phyloP scores from a whole-genome alignment of 2,113 vertebrate genomes.

The Caranx ignobilis region DNA sequence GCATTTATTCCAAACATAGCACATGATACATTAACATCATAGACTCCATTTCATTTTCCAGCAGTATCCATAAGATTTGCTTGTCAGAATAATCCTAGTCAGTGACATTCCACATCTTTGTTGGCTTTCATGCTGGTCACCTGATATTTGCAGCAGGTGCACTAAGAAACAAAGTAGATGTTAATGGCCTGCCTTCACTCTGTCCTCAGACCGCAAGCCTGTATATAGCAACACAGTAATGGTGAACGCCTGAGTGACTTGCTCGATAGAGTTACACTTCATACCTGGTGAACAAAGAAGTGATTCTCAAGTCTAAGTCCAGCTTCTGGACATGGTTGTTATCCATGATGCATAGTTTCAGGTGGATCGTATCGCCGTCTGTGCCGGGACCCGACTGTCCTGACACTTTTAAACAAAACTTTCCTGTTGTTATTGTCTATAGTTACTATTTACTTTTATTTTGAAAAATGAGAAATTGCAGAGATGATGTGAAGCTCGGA shows the following conservation, averaged over 20 bases:
- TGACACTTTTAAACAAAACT: conserved; percentile 21
- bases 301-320: conserved; percentile 33
- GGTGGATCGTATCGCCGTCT: conserved; percentile 36
- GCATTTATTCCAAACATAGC: neutral
- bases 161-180: conserved; percentile 58
- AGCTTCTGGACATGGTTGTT: conserved; percentile 38
- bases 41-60: neutral
- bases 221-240: conserved; percentile 60
- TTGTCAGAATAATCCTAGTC: conserved; percentile 8
- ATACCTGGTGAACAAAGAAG: conserved; percentile 53
- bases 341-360: conserved; percentile 37
- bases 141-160: conserved; percentile 63
- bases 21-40: neutral
- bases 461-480: conserved; percentile 14
- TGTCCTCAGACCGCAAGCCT: conserved; percentile 39
- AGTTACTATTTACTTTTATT: conserved; percentile 36
- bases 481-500: neutral
- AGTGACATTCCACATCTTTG: conserved; percentile 48
- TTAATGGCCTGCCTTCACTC: conserved; percentile 52
- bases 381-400: conserved; percentile 2
- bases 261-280: conserved; percentile 65
- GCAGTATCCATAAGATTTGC: neutral
- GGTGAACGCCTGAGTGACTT: conserved; percentile 49
- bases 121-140: conserved; percentile 54
- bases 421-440: conserved; percentile 19